Evolutionary conservation across 2,797 vertebrate species (phyloP).

Genomic region (Leucoraja ocellata): DNA sequence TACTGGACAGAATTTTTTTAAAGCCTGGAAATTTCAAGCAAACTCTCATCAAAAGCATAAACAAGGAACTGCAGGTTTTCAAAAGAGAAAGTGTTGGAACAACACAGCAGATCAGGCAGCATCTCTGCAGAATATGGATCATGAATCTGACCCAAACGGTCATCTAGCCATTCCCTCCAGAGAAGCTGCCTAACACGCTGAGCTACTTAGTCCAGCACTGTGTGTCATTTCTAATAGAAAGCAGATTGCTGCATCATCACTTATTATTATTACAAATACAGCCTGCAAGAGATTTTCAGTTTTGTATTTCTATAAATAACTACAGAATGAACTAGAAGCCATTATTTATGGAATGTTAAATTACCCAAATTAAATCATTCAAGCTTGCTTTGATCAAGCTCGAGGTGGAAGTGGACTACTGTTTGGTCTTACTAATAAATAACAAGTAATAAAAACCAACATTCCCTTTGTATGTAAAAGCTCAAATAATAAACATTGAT

Average conservation of each 20-base stretch:
- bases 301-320: not conserved
- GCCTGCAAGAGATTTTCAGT: not conserved
- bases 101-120: no score
- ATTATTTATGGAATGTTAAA: not conserved
- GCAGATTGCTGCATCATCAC: no score
- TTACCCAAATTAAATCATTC: not conserved
- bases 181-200: no score
- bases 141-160: no score
- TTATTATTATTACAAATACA: no score
- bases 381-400: not conserved
- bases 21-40: not conserved
- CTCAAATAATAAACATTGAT: not conserved
- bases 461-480: not conserved
- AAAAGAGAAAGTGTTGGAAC: no score
- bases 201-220: no score
- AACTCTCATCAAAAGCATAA: not conserved
- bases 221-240: no score
- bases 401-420: not conserved
- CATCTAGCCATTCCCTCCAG: no score
- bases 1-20: not conserved
- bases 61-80: no score
- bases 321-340: not conserved
- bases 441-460: not conserved
- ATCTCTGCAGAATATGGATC: no score
- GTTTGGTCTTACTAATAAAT: not conserved